Base-by-base conservation (phyloP, 2,113 vertebrate genomes). In the Tragelaphus strepsiceros region DNA sequence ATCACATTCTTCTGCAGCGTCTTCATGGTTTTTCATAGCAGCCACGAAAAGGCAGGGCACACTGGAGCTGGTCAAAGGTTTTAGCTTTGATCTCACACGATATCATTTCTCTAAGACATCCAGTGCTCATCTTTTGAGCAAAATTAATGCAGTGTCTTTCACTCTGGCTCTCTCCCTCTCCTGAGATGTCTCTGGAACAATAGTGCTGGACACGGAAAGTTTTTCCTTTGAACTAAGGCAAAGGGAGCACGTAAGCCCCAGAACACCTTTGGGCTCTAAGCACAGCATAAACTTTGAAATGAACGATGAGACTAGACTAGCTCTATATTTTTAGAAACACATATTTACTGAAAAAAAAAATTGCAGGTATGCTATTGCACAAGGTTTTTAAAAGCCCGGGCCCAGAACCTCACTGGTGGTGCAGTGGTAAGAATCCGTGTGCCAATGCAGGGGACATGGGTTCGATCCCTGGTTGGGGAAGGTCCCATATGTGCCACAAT, bases 171-270 rank as follows among this genome's bases (percentile, higher is more conserved):
- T 35, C 64, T 81, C 30, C 49, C 64, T 91, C 71, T 83, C 92
- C n/a, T 71, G 95, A 94, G 61, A 74, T 51, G 17, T 39, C 61
- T 96, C n/a, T 67, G n/a, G 67, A 96, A 96, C 91, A 96, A 90
- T 28, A 16, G 7, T 24, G 22, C 84, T 74, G 21, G 54, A 62
- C 86, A 80, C 67, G 67, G 62, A n/a, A 94, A 61, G 26, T 53
- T 91, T 86, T 87, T 61, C 91, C 62, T 95, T 97, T 97, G 96
- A 97, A 97, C 67, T 87, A 49, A 58, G 56, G 82, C 92, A 80
- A 51, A 83, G 26, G 46, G 17, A 91, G 16, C n/a, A 84, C 5
- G 4, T 26, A 64, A 84, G 21, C 15, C 85, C 59, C 94, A 88
- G 84, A 89, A 94, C 58, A 91, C 86, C 82, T 95, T 1, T 15